Evolutionary conservation across 2,113 vertebrate genomes (phyloP).

Genomic region (Cardinalis cardinalis): DNA sequence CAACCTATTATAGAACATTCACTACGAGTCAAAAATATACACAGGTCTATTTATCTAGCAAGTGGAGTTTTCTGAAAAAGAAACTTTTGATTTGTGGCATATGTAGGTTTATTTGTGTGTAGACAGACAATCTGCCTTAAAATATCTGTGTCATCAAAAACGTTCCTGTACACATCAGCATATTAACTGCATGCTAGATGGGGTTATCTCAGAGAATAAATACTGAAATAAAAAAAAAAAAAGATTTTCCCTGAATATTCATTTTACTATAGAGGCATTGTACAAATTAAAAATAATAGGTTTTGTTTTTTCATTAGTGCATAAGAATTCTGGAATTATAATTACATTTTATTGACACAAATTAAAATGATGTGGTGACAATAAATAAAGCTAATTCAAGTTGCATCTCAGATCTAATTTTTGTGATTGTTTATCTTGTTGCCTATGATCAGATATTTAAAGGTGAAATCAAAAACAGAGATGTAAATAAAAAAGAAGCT

Average conservation of each 20-base stretch:
- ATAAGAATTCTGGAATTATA: neutral
- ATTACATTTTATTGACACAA: neutral
- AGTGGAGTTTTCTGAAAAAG: slow-evolving; percentile 21
- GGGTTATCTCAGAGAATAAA: slow-evolving; percentile 36
- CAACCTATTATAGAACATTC: neutral
- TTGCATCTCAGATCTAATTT: neutral
- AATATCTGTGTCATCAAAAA: slow-evolving; percentile 8
- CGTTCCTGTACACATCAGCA: neutral
- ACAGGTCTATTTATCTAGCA: neutral
- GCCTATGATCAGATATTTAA: neutral
- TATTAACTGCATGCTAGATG: neutral
- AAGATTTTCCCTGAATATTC: neutral
- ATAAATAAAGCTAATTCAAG: neutral
- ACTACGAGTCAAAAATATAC: neutral
- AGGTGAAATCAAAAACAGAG: neutral
- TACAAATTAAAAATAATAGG: neutral
- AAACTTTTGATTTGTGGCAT: slow-evolving; percentile 57
- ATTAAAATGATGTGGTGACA: neutral
- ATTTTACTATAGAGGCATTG: neutral
- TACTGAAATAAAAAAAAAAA: neutral
- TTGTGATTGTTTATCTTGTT: neutral
- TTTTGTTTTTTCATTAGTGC: neutral
- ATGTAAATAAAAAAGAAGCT: neutral
- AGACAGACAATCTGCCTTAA: slow-evolving; percentile 18
- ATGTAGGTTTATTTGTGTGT: neutral